Evolutionary conservation across 2,113 vertebrate genomes (phyloP), one percentile per base, ranked within the genome.

Genomic region (Cyrtonyx montezumae): DNA sequence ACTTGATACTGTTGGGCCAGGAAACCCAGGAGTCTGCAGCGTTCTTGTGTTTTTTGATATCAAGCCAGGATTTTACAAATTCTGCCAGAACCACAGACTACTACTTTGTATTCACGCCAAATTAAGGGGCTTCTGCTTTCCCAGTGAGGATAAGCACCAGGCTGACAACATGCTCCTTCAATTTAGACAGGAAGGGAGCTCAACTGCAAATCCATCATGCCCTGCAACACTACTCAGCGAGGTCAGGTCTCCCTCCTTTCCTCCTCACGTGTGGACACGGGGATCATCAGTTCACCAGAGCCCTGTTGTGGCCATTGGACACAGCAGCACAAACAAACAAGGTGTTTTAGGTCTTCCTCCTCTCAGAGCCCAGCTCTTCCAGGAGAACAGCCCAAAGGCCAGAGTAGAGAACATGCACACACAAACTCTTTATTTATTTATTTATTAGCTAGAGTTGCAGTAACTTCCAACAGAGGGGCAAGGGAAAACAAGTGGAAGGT

Each of bases 121-220:
- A 11, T 58, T 78, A 25, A 56, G 26, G 20, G 69, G 26, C 15
- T 70, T 34, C 58, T 69, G 51, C 62, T 46, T 55, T 88, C 55
- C 58, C 61, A 61, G 25, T 3, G 21, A 73, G 37, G 36, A 45
- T 13, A 62, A 67, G 69, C 20, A 19, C 22, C 17, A 59, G 74
- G 18, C 46, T 89, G 58, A 48, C 45, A 56, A 51, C 11, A 11
- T 0, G 0, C 4, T 71, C 19, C 45, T 20, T 25, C 25, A 32
- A 61, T 59, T 30, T 58, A 51, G 76, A 79, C 48, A n/a, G 55
- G 21, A 77, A 80, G 7, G 25, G 13, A 4, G 1, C 56, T 40
- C 22, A 0, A 0, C 75, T 51, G 26, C 14, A 34, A 55, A 71
- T 46, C 30, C 1, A 3, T 65, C 13, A 3, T 1, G 1, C 9